A percentile compares a stretch with the other conserved stretches of the same genome.
These are phyloP conservation scores for Porites cylindrica DNA, from an alignment of 92 coral and sea anemone genomes.

Conservation along the genomic window DNA sequence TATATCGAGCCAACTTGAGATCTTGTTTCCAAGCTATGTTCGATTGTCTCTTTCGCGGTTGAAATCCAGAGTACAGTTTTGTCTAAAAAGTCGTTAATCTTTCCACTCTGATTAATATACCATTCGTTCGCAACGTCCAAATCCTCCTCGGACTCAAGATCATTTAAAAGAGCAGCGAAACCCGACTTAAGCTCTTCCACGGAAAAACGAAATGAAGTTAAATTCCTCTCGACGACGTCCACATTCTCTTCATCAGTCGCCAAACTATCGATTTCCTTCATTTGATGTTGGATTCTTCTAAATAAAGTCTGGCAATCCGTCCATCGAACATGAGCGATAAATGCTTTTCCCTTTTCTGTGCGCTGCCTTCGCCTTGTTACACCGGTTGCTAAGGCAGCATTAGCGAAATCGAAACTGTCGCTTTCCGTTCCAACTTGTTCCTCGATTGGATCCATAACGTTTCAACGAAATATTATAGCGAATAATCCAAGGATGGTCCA, in stretches of 20 bases:
- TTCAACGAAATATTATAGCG: too few relatives aligned
- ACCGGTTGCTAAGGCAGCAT: background rate
- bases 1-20: background rate
- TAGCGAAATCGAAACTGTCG: too few relatives aligned
- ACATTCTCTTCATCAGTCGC: background rate
- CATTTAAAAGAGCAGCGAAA: background rate
- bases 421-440: too few relatives aligned
- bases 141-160: constrained; percentile 8
- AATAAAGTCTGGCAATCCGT: constrained; percentile 1
- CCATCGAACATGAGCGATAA: constrained; percentile 1
- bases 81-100: background rate
- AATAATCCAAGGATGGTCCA: too few relatives aligned
- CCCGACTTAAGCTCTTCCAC: background rate
- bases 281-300: background rate
- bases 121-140: constrained; percentile 2
- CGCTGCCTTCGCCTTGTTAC: background rate
- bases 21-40: too few relatives aligned
- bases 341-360: background rate
- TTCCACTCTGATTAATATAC: background rate
- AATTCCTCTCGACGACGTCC: background rate
- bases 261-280: background rate
- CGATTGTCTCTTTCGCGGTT: too few relatives aligned
- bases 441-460: too few relatives aligned
- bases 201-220: constrained; percentile 1
- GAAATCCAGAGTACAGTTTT: background rate